Percentiles rank a stretch among this genome's conserved stretches.
phyloP scores from a whole-genome alignment of 2,113 vertebrate species.

The Athene noctua region DNA sequence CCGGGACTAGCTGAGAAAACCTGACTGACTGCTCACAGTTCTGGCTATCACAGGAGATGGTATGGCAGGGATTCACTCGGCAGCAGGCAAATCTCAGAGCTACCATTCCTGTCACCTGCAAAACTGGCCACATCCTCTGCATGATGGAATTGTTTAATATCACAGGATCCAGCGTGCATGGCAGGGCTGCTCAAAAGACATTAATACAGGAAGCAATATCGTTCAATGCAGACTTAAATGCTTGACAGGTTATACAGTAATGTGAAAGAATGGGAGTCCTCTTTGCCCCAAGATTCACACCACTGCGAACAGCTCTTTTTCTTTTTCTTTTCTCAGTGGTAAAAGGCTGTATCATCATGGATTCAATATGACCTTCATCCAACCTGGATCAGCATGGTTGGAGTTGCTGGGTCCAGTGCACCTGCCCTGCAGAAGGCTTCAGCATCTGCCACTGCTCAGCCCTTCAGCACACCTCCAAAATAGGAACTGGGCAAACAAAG shows the following conservation, averaged over 20 bases:
- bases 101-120: background rate
- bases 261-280: background rate
- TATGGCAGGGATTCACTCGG: background rate
- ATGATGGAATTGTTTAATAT: slow-evolving; percentile 35
- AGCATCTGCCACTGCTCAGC: slow-evolving; percentile 34
- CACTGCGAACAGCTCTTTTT: background rate
- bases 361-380: background rate
- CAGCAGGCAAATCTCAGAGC: background rate
- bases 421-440: slow-evolving; percentile 23
- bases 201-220: background rate
- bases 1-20: background rate
- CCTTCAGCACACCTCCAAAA: slow-evolving; percentile 45
- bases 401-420: background rate
- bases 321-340: too few species aligned
- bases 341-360: background rate
- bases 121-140: background rate
- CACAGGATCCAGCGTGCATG: background rate
- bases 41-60: background rate
- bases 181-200: background rate
- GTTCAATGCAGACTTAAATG: background rate
- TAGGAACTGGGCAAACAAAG: slow-evolving; percentile 48
- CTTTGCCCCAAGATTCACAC: background rate
- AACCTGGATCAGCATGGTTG: background rate
- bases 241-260: background rate
- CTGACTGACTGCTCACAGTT: background rate